A percentile compares a stretch with the other conserved stretches of the same genome.
phyloP scores from a whole-genome alignment of 2,888 invertebrate genomes.

The Xanthia icteritia region DNA sequence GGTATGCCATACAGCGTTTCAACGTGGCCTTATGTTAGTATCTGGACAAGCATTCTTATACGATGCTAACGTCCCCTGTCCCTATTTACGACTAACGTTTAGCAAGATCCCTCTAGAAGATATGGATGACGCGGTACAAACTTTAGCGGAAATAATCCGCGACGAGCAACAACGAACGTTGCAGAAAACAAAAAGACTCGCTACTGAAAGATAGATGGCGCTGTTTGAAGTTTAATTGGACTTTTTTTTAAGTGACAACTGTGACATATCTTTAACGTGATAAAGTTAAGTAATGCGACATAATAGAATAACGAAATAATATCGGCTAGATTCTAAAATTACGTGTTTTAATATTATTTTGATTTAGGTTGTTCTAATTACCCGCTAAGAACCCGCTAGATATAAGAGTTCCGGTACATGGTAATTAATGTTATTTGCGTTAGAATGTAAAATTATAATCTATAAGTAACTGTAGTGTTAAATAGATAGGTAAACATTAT shows the following conservation, averaged over 20 bases:
- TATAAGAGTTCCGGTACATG: too few relatives aligned
- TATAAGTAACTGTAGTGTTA: not conserved
- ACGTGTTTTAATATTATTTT: not conserved
- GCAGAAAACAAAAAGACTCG: slow-evolving; percentile 71
- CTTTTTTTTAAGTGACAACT: too few relatives aligned
- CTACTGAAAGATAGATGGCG: slow-evolving; percentile 76
- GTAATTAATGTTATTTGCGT: not conserved
- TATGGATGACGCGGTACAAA: slow-evolving; percentile 91
- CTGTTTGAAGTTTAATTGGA: slow-evolving; percentile 24
- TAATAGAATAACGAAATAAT: not conserved
- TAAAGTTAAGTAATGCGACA: not conserved
- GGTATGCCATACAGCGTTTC: slow-evolving; percentile 90
- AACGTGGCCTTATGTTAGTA: slow-evolving; percentile 92
- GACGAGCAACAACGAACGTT: slow-evolving; percentile 87
- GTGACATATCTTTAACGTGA: not conserved
- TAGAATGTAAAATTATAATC: not conserved
- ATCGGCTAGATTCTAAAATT: not conserved
- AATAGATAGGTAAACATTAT: not conserved
- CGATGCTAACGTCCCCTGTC: slow-evolving; percentile 91
- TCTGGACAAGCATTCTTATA: slow-evolving; percentile 94
- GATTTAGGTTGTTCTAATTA: not conserved
- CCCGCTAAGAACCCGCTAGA: too few relatives aligned
- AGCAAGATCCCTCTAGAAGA: slow-evolving; percentile 92
- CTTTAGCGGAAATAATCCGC: slow-evolving; percentile 91
- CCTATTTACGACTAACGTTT: slow-evolving; percentile 93